Evolutionary conservation across 2,113 vertebrate species (phyloP), one percentile per base, ranked within the genome.

Genomic region (Gallinago paraguaiae): DNA sequence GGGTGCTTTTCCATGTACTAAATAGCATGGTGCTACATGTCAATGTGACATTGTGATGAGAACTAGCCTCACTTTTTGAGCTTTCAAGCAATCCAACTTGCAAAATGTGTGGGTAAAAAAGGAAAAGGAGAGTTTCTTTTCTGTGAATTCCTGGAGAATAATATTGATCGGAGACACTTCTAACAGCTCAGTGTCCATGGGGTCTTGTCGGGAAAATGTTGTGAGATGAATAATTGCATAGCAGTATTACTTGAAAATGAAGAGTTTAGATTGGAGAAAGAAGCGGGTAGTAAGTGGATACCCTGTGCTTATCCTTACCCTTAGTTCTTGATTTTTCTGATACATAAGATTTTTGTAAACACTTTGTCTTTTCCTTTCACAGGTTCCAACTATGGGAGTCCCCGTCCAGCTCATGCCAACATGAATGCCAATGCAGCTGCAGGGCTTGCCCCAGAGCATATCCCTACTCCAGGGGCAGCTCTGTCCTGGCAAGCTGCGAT

Each of bases 401-500:
- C 99, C 17, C 98, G 99, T 30, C 96, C 99, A 30, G 98, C 98
- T 92, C 98, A 99, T 51, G 98, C 98, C 95, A 98, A 98, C 98
- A 98, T 99, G 98, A 99, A 99, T 7, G 99, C 99, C 96, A 99
- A 99, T 41, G 98, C 98, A 3, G 98, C 99, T 39, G 98, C 99
- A 43, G 99, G 99, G 63, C 98, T 99, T 33, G 99, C 99, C 37
- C 99, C 99, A 0, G 99, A 99, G 98, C 99, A 99, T 96, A 99
- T 99, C 94, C 98, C 99, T 90, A 99, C 98, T 4, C 98, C 99
- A 0, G 99, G 99, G 69, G 99, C 99, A 4, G 99, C 99, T 67
- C 98, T 99, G 79, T 99, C 98, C 97, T 99, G 99, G 99, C 99
- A 99, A 96, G 99, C 99, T 10, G 99, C 99, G 22, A 99, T 99